phyloP scores from a whole-genome alignment of 2,888 invertebrate species.

The Platycnemis pennipes region DNA sequence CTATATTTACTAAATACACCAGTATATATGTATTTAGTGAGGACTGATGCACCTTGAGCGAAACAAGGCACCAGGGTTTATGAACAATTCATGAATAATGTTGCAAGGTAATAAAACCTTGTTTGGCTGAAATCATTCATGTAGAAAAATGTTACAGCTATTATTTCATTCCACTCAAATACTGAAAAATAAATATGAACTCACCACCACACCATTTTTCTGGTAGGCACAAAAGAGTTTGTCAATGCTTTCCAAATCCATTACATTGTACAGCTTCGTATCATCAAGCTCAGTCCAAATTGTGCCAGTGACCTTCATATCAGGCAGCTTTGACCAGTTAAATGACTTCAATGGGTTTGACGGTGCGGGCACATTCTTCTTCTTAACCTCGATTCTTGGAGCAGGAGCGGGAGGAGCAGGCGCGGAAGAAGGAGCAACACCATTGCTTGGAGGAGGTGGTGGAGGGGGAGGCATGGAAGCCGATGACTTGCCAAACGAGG shows the following conservation, averaged over 20 bases:
- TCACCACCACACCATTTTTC: constrained; percentile 91
- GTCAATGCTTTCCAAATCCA: constrained; percentile 95
- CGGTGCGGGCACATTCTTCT: constrained; percentile 96
- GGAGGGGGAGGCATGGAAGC: constrained; percentile 79
- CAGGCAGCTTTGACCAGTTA: constrained; percentile 98
- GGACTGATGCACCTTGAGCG: too few relatives aligned
- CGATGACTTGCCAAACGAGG: constrained; percentile 28
- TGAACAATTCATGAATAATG: too few relatives aligned
- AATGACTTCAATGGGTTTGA: constrained; percentile 96
- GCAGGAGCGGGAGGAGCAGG: constrained; percentile 74
- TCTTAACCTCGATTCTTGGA: constrained; percentile 73
- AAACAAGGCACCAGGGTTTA: too few relatives aligned
- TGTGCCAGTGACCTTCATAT: constrained; percentile 94
- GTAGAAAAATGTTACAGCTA: too few relatives aligned
- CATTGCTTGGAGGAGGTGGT: constrained; percentile 80
- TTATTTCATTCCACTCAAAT: not conserved
- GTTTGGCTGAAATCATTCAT: too few relatives aligned
- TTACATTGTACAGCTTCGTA: constrained; percentile 92
- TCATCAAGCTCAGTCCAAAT: constrained; percentile 98
- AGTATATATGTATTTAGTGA: too few relatives aligned
- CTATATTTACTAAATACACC: too few relatives aligned
- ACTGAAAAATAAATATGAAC: constrained; percentile 73
- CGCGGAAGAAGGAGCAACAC: constrained; percentile 78
- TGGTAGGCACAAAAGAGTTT: constrained; percentile 97
- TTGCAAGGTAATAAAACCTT: too few relatives aligned